These are phyloP conservation scores for Gymnocephalus cernua DNA, from an alignment of 2,113 vertebrate genomes.

Conservation along the genomic window DNA sequence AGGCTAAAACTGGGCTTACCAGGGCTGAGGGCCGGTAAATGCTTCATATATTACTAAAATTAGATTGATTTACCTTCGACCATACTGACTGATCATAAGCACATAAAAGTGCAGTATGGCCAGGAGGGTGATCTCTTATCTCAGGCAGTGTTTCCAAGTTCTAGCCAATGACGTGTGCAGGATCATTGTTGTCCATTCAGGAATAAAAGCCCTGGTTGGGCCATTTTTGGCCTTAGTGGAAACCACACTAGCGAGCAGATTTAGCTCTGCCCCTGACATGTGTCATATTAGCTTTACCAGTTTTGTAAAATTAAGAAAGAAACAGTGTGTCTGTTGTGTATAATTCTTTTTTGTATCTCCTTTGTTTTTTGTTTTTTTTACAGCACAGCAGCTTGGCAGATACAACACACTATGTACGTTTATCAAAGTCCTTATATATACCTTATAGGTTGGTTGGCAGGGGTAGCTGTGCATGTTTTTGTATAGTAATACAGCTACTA, in stretches of 20 bases:
- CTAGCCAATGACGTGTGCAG: neutral
- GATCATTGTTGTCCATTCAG: neutral
- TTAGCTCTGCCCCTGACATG: conserved; percentile 37
- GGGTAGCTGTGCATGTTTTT: conserved; percentile 60
- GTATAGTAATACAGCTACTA: conserved; percentile 57
- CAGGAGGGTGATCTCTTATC: neutral
- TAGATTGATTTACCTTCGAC: neutral
- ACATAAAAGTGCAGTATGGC: neutral
- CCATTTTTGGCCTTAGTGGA: conserved; percentile 58
- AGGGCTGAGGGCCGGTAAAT: conserved; percentile 41
- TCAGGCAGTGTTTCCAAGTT: conserved; percentile 33
- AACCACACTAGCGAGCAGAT: conserved; percentile 37
- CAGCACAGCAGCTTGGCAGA: conserved; percentile 70
- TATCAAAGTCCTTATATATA: conserved; percentile 66
- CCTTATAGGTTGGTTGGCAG: conserved; percentile 61
- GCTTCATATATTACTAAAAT: conserved; percentile 24
- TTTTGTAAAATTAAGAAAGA: conserved; percentile 62
- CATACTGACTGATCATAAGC: neutral
- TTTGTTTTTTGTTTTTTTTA: conserved; percentile 32
- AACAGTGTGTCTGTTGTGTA: conserved; percentile 55
- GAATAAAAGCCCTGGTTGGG: conserved; percentile 48
- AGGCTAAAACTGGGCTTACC: conserved; percentile 56
- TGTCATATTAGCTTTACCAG: conserved; percentile 39
- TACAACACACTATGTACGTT: conserved; percentile 61
- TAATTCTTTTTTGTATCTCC: conserved; percentile 5